Conservation (phyloP, 2,797 vertebrate genomes). For the Manis crassicaudata region DNA sequence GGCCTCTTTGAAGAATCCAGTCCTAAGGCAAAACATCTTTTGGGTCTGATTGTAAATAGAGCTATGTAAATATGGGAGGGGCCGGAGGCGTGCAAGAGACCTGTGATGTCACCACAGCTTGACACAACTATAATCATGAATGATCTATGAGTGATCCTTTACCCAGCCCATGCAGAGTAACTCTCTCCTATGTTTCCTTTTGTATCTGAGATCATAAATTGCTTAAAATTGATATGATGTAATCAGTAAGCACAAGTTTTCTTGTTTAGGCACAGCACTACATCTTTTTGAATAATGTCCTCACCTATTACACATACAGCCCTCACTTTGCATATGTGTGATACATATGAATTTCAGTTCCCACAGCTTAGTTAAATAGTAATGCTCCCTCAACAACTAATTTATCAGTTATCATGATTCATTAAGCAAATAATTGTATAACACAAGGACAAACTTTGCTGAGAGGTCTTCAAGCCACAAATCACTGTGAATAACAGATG, state of each 20-base stretch:
- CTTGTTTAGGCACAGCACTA: background rate
- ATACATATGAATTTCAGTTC: background rate
- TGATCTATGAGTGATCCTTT: background rate
- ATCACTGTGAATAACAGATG: background rate
- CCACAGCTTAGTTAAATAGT: conserved; percentile 16
- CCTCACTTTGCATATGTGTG: background rate
- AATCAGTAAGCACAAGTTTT: conserved; percentile 17
- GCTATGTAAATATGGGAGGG: background rate
- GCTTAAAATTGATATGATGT: background rate
- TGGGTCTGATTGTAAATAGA: conserved; percentile 30
- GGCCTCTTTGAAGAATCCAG: conserved; percentile 43
- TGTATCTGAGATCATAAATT: conserved; percentile 22
- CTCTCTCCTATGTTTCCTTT: conserved; percentile 32
- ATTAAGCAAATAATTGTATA: background rate
- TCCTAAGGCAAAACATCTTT: conserved; percentile 15
- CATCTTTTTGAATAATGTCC: conserved; percentile 28
- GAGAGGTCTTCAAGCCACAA: background rate
- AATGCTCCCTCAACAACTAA: background rate
- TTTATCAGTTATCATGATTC: background rate
- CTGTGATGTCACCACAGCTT: background rate
- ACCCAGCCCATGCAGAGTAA: background rate
- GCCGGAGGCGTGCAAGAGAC: background rate
- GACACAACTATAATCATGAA: background rate
- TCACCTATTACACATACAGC: conserved; percentile 1
- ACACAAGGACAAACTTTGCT: background rate